A percentile compares a stretch with the other conserved stretches of the same genome.
Evolutionary conservation across 2,888 invertebrate species (phyloP).

Genomic region (Phalangium opilio): DNA sequence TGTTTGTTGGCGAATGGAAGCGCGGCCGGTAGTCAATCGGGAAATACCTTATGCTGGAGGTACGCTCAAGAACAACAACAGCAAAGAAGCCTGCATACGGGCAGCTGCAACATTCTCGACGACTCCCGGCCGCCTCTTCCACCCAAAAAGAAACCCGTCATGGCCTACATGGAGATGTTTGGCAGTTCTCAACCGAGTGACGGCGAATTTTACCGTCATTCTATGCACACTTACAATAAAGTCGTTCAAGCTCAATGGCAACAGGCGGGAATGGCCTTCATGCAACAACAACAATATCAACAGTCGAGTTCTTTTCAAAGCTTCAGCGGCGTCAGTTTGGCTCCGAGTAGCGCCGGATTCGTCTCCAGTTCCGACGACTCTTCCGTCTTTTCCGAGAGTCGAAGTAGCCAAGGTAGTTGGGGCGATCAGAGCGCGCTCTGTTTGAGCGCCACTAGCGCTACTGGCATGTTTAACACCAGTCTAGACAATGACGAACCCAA

Average conservation of each 20-base stretch:
- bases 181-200: conserved; percentile 44
- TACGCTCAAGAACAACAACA: not conserved
- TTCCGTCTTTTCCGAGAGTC: conserved; percentile 11
- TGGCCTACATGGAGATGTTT: conserved; percentile 93
- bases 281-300: conserved; percentile 34
- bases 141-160: conserved; percentile 34
- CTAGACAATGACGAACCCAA: not conserved
- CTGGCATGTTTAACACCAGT: not conserved
- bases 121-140: conserved; percentile 6
- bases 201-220: conserved; percentile 67
- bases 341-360: not conserved
- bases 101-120: not conserved
- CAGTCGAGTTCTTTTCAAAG: conserved; percentile 23
- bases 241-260: conserved; percentile 42
- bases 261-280: conserved; percentile 24
- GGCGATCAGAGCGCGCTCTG: not conserved
- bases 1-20: too few relatives aligned
- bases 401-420: conserved; percentile 4
- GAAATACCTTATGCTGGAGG: not conserved
- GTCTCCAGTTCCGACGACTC: conserved; percentile 14
- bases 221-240: conserved; percentile 44
- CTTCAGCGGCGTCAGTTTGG: conserved; percentile 6
- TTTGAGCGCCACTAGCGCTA: not conserved
- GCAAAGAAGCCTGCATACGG: not conserved
- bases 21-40: too few relatives aligned